Percentiles rank a stretch among this genome's conserved stretches.
Conservation (phyloP, 2,797 vertebrate genomes). For the Orientallactaga sibirica region DNA sequence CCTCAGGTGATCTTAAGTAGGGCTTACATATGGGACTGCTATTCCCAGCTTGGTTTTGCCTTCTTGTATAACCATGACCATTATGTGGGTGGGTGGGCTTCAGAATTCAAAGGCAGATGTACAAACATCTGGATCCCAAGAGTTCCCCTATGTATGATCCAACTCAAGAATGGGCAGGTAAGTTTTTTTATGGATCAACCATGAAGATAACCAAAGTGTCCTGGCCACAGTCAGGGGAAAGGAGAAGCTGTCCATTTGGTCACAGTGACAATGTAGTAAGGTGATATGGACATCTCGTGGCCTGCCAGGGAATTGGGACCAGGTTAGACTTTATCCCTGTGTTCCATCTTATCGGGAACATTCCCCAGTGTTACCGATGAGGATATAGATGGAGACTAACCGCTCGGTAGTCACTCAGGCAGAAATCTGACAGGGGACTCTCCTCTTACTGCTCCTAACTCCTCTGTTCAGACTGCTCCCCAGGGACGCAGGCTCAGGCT, state of each 20-base stretch:
- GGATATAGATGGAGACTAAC: not conserved
- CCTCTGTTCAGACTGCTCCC: not conserved
- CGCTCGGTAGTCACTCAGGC: not conserved
- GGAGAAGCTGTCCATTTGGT: not conserved
- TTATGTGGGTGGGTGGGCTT: not conserved
- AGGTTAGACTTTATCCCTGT: not conserved
- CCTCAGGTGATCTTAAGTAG: not conserved
- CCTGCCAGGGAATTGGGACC: not conserved
- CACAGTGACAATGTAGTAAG: not conserved
- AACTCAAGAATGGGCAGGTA: conserved; percentile 39
- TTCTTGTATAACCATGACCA: not conserved
- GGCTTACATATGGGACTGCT: conserved; percentile 41
- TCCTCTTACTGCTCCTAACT: not conserved
- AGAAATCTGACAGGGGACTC: not conserved
- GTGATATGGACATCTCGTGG: not conserved
- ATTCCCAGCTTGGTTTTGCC: not conserved
- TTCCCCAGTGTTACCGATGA: conserved; percentile 65
- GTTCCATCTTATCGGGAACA: not conserved
- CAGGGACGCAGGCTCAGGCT: not conserved
- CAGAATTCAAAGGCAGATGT: not conserved
- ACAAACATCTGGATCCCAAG: not conserved
- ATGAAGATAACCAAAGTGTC: not conserved
- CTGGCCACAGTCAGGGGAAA: not conserved
- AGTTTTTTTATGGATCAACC: conserved; percentile 6
- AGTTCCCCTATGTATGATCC: not conserved